phyloP scores from a whole-genome alignment of 2,888 invertebrate species.

The Pollenia griseotomentosa region DNA sequence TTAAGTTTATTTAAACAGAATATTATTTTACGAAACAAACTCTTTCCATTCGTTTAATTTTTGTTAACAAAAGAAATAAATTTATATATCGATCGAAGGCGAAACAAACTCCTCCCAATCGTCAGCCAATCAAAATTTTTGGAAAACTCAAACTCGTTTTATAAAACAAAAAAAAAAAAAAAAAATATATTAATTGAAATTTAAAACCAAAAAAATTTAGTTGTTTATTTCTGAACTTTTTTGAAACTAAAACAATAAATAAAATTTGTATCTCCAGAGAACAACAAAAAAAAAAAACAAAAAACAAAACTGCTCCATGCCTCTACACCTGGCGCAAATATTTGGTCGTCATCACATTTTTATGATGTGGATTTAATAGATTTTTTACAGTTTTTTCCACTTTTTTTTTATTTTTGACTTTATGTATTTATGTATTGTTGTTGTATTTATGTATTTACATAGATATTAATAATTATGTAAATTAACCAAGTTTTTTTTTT shows the following conservation, averaged over 20 bases:
- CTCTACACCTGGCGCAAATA: constrained; percentile 12
- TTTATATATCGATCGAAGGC: neutral
- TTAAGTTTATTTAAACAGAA: too few relatives aligned
- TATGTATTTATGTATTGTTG: neutral
- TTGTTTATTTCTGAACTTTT: constrained; percentile 44
- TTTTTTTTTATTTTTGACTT: neutral
- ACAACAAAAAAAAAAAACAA: too few relatives aligned
- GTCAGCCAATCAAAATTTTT: constrained; percentile 51
- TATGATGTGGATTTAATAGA: constrained; percentile 25
- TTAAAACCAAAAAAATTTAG: constrained; percentile 39
- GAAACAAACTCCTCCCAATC: constrained; percentile 55
- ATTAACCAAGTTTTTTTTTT: constrained; percentile 27
- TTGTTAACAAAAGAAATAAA: neutral
- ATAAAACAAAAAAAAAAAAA: neutral
- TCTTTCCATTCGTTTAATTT: neutral
- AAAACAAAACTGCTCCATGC: neutral
- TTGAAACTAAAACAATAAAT: neutral
- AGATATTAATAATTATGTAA: constrained; percentile 56
- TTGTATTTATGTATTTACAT: neutral
- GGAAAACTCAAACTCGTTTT: constrained; percentile 36
- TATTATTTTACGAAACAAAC: too few relatives aligned
- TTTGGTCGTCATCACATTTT: constrained; percentile 41
- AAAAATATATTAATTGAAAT: constrained; percentile 26
- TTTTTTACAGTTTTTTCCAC: constrained; percentile 30
- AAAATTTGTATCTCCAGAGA: neutral